phyloP scores from a whole-genome alignment of 1,140 invertebrate genomes.

The Halictus rubicundus region DNA sequence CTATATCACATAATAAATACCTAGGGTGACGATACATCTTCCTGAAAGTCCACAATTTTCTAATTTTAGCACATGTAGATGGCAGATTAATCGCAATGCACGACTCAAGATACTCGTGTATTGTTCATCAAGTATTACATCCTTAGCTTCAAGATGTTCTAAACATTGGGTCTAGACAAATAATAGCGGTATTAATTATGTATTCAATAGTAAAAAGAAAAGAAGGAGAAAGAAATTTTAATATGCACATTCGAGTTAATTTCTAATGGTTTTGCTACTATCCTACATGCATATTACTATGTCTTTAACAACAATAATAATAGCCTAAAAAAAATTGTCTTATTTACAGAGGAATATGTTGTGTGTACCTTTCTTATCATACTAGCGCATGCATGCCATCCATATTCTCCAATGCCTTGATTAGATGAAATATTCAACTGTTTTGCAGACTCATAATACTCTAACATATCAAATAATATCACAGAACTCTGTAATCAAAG shows the following conservation, averaged over 20 bases:
- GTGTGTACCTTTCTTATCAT: conserved; percentile 88
- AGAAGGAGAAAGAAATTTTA: conserved; percentile 6
- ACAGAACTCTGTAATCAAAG: conserved; percentile 78
- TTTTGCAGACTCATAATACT: conserved; percentile 92
- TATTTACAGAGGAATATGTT: not conserved
- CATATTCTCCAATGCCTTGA: conserved; percentile 86
- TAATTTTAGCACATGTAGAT: conserved; percentile 87
- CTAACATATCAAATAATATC: conserved; percentile 94
- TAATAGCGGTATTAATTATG: conserved; percentile 51
- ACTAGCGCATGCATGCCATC: conserved; percentile 90
- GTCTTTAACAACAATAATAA: not conserved
- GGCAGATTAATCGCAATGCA: conserved; percentile 84
- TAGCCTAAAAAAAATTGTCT: not conserved
- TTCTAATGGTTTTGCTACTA: not conserved
- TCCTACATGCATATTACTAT: not conserved
- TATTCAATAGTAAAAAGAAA: not conserved
- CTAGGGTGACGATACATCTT: conserved; percentile 84
- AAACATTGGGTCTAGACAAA: conserved; percentile 85
- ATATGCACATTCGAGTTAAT: not conserved
- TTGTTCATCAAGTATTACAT: conserved; percentile 85
- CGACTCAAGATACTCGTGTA: conserved; percentile 86
- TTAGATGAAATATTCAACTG: conserved; percentile 90
- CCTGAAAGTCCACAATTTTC: conserved; percentile 87
- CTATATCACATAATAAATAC: conserved; percentile 76
- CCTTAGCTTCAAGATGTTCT: conserved; percentile 85